Base-by-base conservation (phyloP, 2,113 vertebrate genomes). In the Mormyrus lacerda region DNA sequence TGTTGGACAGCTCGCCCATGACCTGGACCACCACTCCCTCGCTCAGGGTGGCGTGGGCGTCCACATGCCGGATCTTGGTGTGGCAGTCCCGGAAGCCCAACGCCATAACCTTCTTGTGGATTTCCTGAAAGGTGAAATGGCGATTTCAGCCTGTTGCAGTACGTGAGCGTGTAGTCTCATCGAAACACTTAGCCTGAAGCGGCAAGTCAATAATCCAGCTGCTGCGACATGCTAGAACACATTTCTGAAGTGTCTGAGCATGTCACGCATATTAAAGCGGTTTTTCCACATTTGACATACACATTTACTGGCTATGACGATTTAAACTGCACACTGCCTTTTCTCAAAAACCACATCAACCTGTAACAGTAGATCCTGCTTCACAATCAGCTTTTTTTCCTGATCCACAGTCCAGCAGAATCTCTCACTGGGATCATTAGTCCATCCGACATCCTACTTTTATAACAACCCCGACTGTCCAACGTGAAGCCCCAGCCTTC, bases 11-110 rank as follows among this genome's bases (percentile, higher is more conserved):
- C 92, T 99, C 97, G 0, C 98, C 98, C 98, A 99, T 98, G 93
- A 99, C 98, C 94, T 99, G 98, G 55, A 99, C 98, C 89, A 99
- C 98, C 89, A 99, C 98, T 0, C 98, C 98, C 10, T 99, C 98
- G 0, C 97, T 99, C 55, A 99, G 95, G 1, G 98, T 99, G 85
- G 98, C 97, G 2, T 99, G 98, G 31, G 98, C 98, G 13, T 99
- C 98, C 90, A 99, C 98, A 0, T 99, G 98, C 0, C 97, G 94
- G 90, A 99, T 99, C 95, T 99, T 99, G 0, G 98, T 99, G 94
- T 98, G 98, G 90, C 98, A 99, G 1, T 99, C 98, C 24, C 97
- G 97, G 92, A 99, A 99, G 92, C 97, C 98, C 91, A 99, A 94
- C 1, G 98, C 98, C 97, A 99, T 97, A 90, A 99, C 98, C 90